Evolutionary conservation across 2,113 vertebrate genomes (phyloP).

Genomic region (Oncorhynchus kisutch): DNA sequence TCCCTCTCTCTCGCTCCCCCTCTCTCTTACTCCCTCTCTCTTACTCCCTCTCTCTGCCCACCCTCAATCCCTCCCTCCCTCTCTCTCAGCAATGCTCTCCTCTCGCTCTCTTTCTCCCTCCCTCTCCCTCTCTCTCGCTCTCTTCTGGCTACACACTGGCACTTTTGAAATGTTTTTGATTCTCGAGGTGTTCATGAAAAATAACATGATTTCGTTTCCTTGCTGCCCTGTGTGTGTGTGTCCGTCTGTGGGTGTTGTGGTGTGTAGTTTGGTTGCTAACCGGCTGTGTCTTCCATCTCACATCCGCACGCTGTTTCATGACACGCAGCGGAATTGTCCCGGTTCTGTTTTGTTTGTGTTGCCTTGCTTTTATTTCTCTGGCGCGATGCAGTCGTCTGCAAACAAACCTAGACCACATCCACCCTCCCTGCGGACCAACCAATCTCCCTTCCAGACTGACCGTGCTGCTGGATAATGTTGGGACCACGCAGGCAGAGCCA

Average conservation of each 20-base stretch:
- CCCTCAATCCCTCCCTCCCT: not conserved
- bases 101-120: too few species aligned
- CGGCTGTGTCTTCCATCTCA: conserved; percentile 37
- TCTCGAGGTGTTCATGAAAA: conserved; percentile 50
- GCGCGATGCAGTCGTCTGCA: conserved; percentile 9
- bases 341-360: conserved; percentile 34
- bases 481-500: not conserved
- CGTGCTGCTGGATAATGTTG: not conserved
- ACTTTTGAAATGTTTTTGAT: conserved; percentile 29
- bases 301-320: conserved; percentile 23
- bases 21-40: too few species aligned
- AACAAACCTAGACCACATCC: conserved; percentile 29
- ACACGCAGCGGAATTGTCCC: conserved; percentile 44
- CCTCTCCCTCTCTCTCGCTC: conserved; percentile 18
- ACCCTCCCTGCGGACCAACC: not conserved
- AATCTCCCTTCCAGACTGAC: not conserved
- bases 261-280: conserved; percentile 64
- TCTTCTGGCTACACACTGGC: conserved; percentile 35
- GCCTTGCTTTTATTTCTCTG: conserved; percentile 32
- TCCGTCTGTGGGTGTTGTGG: not conserved
- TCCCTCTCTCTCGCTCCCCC: too few species aligned
- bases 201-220: conserved; percentile 59
- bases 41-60: not conserved
- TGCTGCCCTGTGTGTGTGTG: conserved; percentile 1
- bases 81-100: too few species aligned